Base-by-base conservation (phyloP, 2,888 invertebrate genomes). In the Cybosia mesomella region DNA sequence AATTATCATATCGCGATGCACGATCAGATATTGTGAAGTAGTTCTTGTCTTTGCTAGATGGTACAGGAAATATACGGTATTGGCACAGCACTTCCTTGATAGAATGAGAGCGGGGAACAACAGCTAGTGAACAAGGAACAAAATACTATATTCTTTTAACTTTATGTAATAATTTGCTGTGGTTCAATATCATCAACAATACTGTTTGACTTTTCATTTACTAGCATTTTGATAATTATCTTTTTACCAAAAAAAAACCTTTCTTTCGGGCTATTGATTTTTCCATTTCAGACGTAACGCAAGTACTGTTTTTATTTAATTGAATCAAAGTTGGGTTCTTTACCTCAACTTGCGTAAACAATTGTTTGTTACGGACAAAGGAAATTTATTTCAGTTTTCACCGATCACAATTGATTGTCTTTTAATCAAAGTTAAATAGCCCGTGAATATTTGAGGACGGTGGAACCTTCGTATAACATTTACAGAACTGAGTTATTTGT, bases 361-460 rank as follows among this genome's bases (percentile, higher is more conserved):
- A 66, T 72, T 73, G 71, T 62, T 70, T 69, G 81, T 76, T 63
- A 39, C 34, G 22, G n/a, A 76, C 73, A 78, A 75, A 67, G 58
- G 57, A 69, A 75, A 75, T 77, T 77, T 74, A 80, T 72, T 73
- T 72, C 69, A 67, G 72, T 78, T 85, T 85, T 84, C 83, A 72
- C 77, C 65, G 60, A 76, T 80, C 83, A 68, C 83, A 77, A 70
- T 69, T 68, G 74, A 80, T 80, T 80, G 77, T 77, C 68, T 73
- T 68, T 63, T 68, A 70, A 72, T 77, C 71, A 79, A 83, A 79
- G 71, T 74, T 60, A 72, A 80, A 77, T 80, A 69, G 39, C 55
- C 71, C 70, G 70, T 81, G 83, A 81, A 72, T 69, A 63, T 64
- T 73, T 66, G 60, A 70, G 62, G 73, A 70, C 68, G 36, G 24